Evolutionary conservation across 2,797 vertebrate genomes (phyloP).

Genomic region (Delichon dasypus): DNA sequence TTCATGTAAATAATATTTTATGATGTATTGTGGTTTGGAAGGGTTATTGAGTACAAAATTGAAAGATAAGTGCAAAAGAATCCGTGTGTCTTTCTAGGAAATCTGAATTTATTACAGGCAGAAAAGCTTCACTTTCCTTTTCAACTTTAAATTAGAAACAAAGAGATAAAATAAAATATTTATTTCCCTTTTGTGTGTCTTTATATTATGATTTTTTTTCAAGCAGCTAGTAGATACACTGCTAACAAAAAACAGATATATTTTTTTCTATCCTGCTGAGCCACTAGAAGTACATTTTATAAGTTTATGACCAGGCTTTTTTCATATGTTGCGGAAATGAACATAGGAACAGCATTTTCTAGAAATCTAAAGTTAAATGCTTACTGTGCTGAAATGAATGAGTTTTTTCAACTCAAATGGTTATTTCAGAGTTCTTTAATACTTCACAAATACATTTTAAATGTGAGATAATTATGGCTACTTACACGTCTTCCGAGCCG

Average conservation of each 20-base stretch:
- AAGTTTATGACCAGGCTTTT: neutral
- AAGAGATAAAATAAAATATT: constrained; percentile 41
- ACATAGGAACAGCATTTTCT: neutral
- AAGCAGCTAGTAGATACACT: neutral
- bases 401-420: neutral
- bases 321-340: neutral
- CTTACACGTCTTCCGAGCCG: neutral
- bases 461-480: neutral
- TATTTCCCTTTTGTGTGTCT: constrained; percentile 5
- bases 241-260: neutral
- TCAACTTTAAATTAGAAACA: constrained; percentile 50
- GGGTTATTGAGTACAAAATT: constrained; percentile 17
- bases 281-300: neutral
- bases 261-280: neutral
- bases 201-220: neutral
- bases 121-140: constrained; percentile 12
- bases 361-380: neutral
- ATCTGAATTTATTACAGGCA: neutral
- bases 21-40: neutral
- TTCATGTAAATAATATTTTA: constrained; percentile 17
- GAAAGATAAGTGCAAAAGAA: constrained; percentile 35
- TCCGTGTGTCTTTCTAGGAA: neutral
- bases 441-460: neutral
- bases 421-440: neutral
- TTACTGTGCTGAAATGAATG: neutral